Conservation (phyloP, 2,888 invertebrate species). For the Agriopis marginaria region DNA sequence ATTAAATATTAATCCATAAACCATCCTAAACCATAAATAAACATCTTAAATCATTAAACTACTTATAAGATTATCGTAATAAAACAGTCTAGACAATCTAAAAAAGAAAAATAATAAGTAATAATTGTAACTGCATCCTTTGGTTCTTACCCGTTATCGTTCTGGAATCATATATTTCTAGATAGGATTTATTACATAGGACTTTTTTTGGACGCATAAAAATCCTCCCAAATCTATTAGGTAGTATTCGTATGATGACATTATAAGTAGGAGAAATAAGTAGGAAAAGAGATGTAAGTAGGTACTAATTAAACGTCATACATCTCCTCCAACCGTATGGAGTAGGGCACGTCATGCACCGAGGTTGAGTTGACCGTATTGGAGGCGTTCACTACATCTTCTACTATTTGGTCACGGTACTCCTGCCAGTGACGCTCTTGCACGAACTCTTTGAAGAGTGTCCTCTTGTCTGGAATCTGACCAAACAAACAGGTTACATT, state of each 20-base stretch:
- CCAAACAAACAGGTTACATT: not conserved
- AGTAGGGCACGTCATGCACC: constrained; percentile 88
- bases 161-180: no score
- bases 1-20: not conserved
- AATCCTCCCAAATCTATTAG: not conserved
- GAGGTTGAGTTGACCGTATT: constrained; percentile 85
- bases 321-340: constrained; percentile 87
- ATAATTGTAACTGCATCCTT: no score
- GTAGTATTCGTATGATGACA: not conserved
- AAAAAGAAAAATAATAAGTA: no score
- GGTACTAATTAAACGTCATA: constrained; percentile 66
- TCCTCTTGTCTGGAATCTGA: constrained; percentile 84
- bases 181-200: no score
- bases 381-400: constrained; percentile 78
- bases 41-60: not conserved
- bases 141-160: no score
- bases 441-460: constrained; percentile 86
- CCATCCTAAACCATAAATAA: not conserved
- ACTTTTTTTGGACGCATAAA: no score
- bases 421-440: constrained; percentile 85
- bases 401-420: constrained; percentile 81
- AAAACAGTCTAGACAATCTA: not conserved
- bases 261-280: no score
- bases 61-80: not conserved
- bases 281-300: not conserved